Conservation (phyloP, 2,888 invertebrate species). For the Papilio protenor region DNA sequence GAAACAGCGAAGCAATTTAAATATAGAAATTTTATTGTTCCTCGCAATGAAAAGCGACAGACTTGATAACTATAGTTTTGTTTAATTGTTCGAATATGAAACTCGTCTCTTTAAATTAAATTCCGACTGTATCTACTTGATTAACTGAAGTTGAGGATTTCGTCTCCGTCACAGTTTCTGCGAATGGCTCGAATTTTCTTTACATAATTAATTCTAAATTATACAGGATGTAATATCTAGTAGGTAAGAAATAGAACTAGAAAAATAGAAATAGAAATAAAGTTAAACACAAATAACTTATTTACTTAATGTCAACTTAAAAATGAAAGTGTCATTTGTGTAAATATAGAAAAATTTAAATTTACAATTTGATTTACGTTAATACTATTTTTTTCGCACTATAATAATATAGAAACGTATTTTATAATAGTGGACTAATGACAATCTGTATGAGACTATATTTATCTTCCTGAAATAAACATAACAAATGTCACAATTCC, state of each 20-base stretch:
- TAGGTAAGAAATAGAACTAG: neutral
- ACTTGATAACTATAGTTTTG: slow-evolving; percentile 48
- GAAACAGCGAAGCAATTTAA: slow-evolving; percentile 50
- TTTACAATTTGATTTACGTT: no score
- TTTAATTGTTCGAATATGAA: slow-evolving; percentile 43
- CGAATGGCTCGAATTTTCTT: neutral
- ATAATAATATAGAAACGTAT: no score
- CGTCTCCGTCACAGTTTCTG: neutral
- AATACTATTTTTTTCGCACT: no score
- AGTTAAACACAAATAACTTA: neutral
- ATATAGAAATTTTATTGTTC: slow-evolving; percentile 51
- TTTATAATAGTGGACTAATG: no score
- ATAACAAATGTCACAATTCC: no score
- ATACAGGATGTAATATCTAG: neutral
- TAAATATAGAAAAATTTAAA: no score
- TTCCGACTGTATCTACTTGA: slow-evolving; percentile 38
- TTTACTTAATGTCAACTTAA: no score
- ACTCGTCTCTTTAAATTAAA: slow-evolving; percentile 46
- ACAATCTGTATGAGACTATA: no score
- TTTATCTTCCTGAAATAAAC: no score
- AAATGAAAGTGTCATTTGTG: no score
- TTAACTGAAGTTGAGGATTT: slow-evolving; percentile 31
- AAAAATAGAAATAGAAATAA: neutral
- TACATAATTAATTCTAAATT: slow-evolving; percentile 5
- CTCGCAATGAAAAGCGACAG: slow-evolving; percentile 47